Percentiles rank a stretch among this genome's conserved stretches.
Conservation (phyloP, 1,140 invertebrate genomes). For the Dendrolimus punctatus region DNA sequence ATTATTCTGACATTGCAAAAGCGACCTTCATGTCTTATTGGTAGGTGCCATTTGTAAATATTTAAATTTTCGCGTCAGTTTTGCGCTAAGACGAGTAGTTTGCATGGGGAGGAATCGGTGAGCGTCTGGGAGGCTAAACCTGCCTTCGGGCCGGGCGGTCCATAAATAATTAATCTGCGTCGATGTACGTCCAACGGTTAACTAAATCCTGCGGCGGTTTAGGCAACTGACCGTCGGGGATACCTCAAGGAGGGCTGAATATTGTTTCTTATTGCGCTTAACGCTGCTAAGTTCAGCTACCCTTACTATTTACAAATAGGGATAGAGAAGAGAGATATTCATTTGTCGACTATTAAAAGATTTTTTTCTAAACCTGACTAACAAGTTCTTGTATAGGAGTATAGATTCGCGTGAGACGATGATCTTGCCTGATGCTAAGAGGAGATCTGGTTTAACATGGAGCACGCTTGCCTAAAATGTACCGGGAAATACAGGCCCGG, state of each 20-base stretch:
- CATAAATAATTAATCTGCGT: constrained; percentile 68
- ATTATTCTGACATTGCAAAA: constrained; percentile 62
- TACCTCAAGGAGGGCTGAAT: constrained; percentile 20
- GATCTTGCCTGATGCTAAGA: too few species aligned
- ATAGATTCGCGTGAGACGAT: too few species aligned
- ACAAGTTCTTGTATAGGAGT: too few species aligned
- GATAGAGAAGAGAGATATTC: too few species aligned
- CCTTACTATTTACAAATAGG: too few species aligned
- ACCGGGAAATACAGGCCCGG: too few species aligned
- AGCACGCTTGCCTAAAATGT: too few species aligned
- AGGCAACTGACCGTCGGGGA: constrained; percentile 23
- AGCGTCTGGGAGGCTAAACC: constrained; percentile 58
- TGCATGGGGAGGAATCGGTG: constrained; percentile 60
- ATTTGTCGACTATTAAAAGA: too few species aligned
- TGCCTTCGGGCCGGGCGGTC: constrained; percentile 42
- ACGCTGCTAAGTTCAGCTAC: too few species aligned
- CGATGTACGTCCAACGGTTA: constrained; percentile 56
- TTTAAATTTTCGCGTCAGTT: constrained; percentile 53
- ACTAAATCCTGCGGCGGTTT: constrained; percentile 53
- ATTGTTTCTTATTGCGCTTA: constrained; percentile 14
- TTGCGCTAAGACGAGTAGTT: constrained; percentile 63
- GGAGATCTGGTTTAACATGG: too few species aligned
- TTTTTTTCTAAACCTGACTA: too few species aligned
- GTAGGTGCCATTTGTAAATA: constrained; percentile 59
- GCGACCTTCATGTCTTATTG: constrained; percentile 47